These are phyloP conservation scores for Drosophila antonietae DNA, from an alignment of 2,888 invertebrate species.

Conservation along the genomic window DNA sequence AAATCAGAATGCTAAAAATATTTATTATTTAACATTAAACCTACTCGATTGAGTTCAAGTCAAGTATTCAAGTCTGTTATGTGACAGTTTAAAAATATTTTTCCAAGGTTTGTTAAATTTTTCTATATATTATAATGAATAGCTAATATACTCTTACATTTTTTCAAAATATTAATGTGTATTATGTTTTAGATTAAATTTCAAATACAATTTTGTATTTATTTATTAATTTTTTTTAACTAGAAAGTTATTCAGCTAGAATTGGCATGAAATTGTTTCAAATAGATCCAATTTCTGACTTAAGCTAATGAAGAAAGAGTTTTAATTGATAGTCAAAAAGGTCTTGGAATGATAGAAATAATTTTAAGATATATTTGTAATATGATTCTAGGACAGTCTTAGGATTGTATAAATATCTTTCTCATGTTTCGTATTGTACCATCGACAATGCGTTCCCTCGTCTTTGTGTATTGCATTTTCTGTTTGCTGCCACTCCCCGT, in stretches of 20 bases:
- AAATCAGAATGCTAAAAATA: too few species aligned
- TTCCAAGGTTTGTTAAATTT: not conserved
- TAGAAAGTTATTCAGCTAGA: not conserved
- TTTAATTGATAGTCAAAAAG: not conserved
- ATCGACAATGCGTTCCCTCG: conserved; percentile 82
- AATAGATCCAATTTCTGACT: not conserved
- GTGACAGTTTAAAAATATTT: not conserved
- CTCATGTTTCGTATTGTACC: conserved; percentile 60
- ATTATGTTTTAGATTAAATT: not conserved
- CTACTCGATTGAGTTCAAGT: too few species aligned
- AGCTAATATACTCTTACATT: not conserved
- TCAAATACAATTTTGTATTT: too few species aligned
- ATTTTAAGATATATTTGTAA: not conserved
- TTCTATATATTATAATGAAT: not conserved
- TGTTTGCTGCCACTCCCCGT: conserved; percentile 75
- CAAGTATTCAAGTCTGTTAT: not conserved
- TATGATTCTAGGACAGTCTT: too few species aligned
- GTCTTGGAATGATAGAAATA: not conserved
- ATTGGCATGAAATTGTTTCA: not conserved
- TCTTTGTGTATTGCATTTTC: conserved; percentile 81
- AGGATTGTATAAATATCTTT: not conserved
- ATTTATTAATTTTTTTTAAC: not conserved
- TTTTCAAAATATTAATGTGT: not conserved
- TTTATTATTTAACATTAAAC: too few species aligned
- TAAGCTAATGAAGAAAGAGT: not conserved